These are phyloP conservation scores for Drosophila kanekoi DNA, from an alignment of 2,888 invertebrate species.

Conservation along the genomic window DNA sequence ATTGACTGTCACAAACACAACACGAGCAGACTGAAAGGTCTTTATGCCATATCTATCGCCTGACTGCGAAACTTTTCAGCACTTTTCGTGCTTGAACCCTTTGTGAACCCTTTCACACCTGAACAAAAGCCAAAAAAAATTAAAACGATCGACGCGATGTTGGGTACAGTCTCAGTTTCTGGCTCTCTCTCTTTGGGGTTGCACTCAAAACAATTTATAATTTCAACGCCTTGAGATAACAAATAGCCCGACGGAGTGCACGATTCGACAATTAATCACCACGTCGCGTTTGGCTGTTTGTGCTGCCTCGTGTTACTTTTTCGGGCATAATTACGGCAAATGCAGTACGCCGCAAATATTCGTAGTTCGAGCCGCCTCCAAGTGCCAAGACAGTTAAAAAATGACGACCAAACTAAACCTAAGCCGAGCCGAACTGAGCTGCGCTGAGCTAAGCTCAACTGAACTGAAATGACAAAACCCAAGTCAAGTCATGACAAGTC, in stretches of 20 bases:
- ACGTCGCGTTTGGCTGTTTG: constrained; percentile 63
- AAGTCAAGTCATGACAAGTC: constrained; percentile 40
- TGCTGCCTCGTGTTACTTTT: constrained; percentile 63
- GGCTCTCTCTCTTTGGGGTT: constrained; percentile 48
- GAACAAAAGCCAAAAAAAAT: constrained; percentile 40
- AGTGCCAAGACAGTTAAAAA: constrained; percentile 70
- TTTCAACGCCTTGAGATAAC: constrained; percentile 79
- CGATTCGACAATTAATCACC: constrained; percentile 78
- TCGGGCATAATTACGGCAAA: constrained; percentile 77
- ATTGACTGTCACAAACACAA: constrained; percentile 57
- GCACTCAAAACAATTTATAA: constrained; percentile 75
- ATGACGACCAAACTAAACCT: constrained; percentile 44
- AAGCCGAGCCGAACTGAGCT: neutral
- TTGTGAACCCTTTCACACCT: constrained; percentile 74
- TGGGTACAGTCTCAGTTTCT: constrained; percentile 43
- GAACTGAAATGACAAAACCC: constrained; percentile 64
- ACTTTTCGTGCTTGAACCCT: constrained; percentile 71
- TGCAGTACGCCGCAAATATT: constrained; percentile 59
- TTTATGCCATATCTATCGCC: constrained; percentile 43
- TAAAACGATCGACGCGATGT: constrained; percentile 39
- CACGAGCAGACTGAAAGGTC: constrained; percentile 32
- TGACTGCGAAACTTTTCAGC: constrained; percentile 31
- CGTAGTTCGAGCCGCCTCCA: constrained; percentile 56
- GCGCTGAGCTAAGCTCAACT: constrained; percentile 3
- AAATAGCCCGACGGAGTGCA: constrained; percentile 74